Conservation (phyloP, 2,113 vertebrate genomes). For the Sebastes schlegelii region DNA sequence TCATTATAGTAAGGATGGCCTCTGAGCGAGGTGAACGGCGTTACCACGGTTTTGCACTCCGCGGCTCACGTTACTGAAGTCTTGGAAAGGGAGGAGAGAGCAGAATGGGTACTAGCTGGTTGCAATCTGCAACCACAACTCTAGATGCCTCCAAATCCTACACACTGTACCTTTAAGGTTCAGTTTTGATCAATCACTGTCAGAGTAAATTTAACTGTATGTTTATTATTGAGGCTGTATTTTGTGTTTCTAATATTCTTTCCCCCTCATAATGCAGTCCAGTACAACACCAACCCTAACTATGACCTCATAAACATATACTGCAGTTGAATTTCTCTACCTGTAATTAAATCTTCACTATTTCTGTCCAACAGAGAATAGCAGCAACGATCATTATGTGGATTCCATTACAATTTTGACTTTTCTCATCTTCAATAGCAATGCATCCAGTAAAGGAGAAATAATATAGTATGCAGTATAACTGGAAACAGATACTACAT, state of each 20-base stretch:
- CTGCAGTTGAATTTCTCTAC: background rate
- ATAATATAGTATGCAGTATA: conserved; percentile 5
- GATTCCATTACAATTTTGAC: background rate
- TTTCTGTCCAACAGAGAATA: background rate
- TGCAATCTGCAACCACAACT: no score
- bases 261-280: background rate
- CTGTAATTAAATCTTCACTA: background rate
- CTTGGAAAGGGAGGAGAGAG: no score
- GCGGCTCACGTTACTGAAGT: no score
- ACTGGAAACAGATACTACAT: conserved; percentile 29
- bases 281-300: background rate
- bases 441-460: conserved; percentile 31
- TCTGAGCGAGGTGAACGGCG: no score
- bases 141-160: no score
- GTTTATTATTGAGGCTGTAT: background rate
- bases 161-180: no score
- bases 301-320: background rate
- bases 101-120: no score
- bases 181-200: background rate
- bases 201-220: background rate
- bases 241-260: background rate
- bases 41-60: no score
- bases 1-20: no score
- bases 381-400: conserved; percentile 3
- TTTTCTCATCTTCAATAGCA: conserved; percentile 16